Base-by-base conservation (phyloP, 2,797 vertebrate genomes). In the Choloepus didactylus region DNA sequence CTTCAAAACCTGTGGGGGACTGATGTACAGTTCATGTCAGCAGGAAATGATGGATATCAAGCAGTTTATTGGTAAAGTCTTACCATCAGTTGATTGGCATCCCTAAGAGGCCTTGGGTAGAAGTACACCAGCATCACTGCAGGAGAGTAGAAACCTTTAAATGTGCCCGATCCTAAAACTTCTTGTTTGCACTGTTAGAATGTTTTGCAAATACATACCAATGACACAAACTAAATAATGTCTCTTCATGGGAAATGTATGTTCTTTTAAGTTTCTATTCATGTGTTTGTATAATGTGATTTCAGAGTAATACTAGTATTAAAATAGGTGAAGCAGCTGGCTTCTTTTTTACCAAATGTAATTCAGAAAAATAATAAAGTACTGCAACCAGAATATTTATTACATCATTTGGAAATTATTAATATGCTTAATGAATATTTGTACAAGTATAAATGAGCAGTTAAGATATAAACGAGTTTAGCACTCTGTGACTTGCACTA, bases 1-100 rank as follows among this genome's bases (percentile, higher is more conserved):
- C 96, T 99, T 99, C 98, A 99, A 99, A 98, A 98, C 98, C 31
- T 99, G 99, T 64, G 98, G 98, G 46, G 99, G 99, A 97, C 98
- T 99, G 98, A 98, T 98, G 98, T 99, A 99, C 83, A 99, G 99
- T 92, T 99, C 99, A 6, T 99, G 99, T 98, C 98, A 98, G 41
- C 99, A 99, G 99, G 99, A 99, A 98, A 99, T 99, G 99, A 98
- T 99, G 98, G 99, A 99, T 97, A 94, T 99, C 96, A 99, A 99
- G 96, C 98, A 99, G 18, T 99, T 99, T 98, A 99, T 99, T 96
- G 99, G 99, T 98, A 99, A 99, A 97, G 99, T 99, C 72, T 99
- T 99, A 98, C 99, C 99, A 97, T 98, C 99, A 2, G 60, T 99
- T 95, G 98, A 99, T 38, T 99, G 99, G 99, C 93, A 84, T 80